phyloP scores from a whole-genome alignment of 2,888 invertebrate genomes.

The Lacanobia oleracea region DNA sequence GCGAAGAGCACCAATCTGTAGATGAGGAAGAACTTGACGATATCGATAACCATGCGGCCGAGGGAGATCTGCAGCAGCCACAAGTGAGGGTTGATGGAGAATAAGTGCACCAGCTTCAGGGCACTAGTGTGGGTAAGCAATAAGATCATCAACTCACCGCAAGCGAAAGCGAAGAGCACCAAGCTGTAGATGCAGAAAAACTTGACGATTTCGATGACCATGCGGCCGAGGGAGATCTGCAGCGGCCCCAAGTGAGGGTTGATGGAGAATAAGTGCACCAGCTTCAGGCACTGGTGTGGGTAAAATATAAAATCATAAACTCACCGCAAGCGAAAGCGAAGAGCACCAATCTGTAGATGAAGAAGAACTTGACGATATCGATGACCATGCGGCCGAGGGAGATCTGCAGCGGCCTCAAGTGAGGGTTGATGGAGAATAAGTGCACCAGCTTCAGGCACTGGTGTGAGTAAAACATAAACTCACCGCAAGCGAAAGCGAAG shows the following conservation, averaged over 20 bases:
- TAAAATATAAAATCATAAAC: no score
- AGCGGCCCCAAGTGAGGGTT: constrained; percentile 98
- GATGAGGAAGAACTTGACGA: constrained; percentile 97
- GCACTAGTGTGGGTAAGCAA: constrained; percentile 90
- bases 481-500: constrained; percentile 98
- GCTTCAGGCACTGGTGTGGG: no score
- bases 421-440: constrained; percentile 98
- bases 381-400: constrained; percentile 97
- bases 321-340: constrained; percentile 98
- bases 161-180: constrained; percentile 97
- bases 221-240: constrained; percentile 97
- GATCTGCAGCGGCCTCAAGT: constrained; percentile 97
- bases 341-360: constrained; percentile 96
- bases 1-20: constrained; percentile 97
- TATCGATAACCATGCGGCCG: constrained; percentile 97
- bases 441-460: constrained; percentile 98
- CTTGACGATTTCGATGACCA: constrained; percentile 97
- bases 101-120: constrained; percentile 97
- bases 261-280: constrained; percentile 97
- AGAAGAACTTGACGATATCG: constrained; percentile 98
- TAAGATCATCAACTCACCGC: constrained; percentile 91
- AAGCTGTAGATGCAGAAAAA: constrained; percentile 97
- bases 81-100: constrained; percentile 97
- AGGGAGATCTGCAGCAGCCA: constrained; percentile 98
- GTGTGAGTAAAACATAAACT: constrained; percentile 69